Evolutionary conservation across 2,797 vertebrate genomes (phyloP).

Genomic region (Thamnophis elegans): DNA sequence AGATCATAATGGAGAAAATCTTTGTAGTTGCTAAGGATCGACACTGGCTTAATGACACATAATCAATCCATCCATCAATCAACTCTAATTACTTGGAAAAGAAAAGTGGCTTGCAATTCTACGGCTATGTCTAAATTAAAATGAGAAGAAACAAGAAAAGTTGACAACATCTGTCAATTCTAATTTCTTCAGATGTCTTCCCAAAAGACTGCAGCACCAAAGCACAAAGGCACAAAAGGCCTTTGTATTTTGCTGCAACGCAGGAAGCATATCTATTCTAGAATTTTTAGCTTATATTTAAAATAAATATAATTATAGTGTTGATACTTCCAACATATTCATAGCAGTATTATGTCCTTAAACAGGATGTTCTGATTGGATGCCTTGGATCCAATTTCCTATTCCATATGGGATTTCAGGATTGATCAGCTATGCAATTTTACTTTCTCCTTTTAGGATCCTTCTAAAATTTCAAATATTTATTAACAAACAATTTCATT

Average conservation of each 20-base stretch:
- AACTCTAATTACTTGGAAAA: neutral
- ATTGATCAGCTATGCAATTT: neutral
- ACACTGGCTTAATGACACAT: neutral
- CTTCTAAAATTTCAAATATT: neutral
- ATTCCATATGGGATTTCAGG: neutral
- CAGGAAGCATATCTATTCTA: neutral
- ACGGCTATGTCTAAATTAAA: conserved; percentile 15
- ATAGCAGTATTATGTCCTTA: neutral
- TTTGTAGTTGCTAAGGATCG: neutral
- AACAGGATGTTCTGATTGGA: neutral
- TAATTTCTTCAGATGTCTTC: neutral
- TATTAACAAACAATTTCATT: neutral
- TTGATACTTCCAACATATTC: neutral
- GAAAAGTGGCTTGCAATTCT: conserved; percentile 7
- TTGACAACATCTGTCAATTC: neutral
- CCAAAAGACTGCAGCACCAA: neutral
- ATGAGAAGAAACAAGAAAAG: neutral
- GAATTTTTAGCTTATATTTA: neutral
- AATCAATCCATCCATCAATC: conserved; percentile 2
- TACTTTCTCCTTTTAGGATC: neutral
- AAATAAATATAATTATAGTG: neutral
- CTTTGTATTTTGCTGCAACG: neutral
- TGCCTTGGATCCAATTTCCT: neutral
- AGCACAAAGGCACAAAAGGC: neutral
- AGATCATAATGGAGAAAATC: neutral